A percentile compares a stretch with the other conserved stretches of the same genome.
Conservation (phyloP, 2,113 vertebrate species). For the Bothrops jararaca region DNA sequence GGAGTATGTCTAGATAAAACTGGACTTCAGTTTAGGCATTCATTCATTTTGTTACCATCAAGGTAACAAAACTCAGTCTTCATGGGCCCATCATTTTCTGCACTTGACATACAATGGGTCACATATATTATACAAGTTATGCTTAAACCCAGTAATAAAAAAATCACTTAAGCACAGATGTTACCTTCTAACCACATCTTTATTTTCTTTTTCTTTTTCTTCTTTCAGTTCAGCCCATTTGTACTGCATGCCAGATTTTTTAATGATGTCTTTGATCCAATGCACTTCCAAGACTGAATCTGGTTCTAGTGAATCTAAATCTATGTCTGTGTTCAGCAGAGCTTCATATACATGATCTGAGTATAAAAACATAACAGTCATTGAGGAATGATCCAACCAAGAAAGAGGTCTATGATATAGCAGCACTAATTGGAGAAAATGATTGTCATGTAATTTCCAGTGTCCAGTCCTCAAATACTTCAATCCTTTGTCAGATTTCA, state of each 20-base stretch:
- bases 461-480: not conserved
- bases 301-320: constrained; percentile 75
- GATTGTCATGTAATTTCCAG: not conserved
- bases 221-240: constrained; percentile 78
- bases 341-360: constrained; percentile 84
- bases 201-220: constrained; percentile 74
- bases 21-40: not conserved
- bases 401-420: not conserved
- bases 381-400: not conserved
- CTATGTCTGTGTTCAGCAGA: constrained; percentile 75
- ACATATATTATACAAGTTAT: not conserved
- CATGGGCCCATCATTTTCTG: not conserved
- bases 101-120: not conserved
- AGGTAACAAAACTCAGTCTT: not conserved
- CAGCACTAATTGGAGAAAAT: not conserved
- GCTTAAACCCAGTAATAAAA: not conserved
- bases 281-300: constrained; percentile 73
- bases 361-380: constrained; percentile 29
- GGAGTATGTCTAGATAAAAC: not conserved
- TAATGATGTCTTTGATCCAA: constrained; percentile 84
- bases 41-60: too few relatives aligned
- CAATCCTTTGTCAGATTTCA: not conserved
- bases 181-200: constrained; percentile 81
- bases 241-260: constrained; percentile 86
- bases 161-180: not conserved